These are phyloP conservation scores for Platycnemis pennipes DNA, from an alignment of 2,888 invertebrate species.

Conservation along the genomic window DNA sequence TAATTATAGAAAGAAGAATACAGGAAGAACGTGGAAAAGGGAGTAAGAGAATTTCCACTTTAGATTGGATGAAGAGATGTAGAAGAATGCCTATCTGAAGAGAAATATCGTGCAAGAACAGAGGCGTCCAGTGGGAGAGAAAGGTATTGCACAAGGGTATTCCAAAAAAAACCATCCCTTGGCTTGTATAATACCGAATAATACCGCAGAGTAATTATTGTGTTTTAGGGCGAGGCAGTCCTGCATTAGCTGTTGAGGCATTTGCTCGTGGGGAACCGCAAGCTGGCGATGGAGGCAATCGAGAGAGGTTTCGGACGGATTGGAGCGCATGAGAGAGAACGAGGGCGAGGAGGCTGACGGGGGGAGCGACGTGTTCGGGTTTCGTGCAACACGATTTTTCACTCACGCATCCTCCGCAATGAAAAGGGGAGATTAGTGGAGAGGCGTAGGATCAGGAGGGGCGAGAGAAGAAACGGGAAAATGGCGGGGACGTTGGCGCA, in stretches of 20 bases:
- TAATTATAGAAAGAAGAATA: no score
- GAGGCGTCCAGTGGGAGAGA: no score
- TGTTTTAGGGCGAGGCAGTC: neutral
- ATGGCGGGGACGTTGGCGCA: neutral
- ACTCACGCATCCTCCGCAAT: constrained; percentile 35
- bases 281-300: neutral
- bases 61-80: no score
- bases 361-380: constrained; percentile 14
- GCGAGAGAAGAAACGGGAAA: neutral
- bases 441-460: neutral
- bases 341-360: neutral
- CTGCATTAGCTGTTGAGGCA: neutral
- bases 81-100: no score
- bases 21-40: no score
- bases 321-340: neutral
- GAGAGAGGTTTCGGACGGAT: neutral
- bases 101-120: no score
- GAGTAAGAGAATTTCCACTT: no score
- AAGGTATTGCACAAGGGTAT: no score
- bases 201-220: neutral
- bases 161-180: no score
- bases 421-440: constrained; percentile 22
- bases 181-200: no score
- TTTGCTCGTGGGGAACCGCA: neutral
- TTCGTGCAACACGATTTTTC: constrained; percentile 46